Percentiles rank a stretch among this genome's conserved stretches.
Evolutionary conservation across 2,113 vertebrate species (phyloP).

Genomic region (Shinisaurus crocodilurus): DNA sequence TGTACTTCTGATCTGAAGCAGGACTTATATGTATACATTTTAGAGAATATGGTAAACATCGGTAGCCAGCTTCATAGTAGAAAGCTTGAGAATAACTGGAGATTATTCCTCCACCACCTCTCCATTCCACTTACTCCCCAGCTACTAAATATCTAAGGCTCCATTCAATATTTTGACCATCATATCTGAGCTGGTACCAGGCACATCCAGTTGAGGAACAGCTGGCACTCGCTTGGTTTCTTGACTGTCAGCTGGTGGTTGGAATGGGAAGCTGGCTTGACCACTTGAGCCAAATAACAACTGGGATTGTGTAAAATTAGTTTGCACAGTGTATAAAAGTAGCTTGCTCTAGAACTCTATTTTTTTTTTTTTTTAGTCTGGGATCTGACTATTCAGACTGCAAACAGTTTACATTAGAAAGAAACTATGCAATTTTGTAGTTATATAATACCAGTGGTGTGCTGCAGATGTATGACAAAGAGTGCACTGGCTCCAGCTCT

Average conservation of each 20-base stretch:
- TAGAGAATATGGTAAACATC: too few relatives aligned
- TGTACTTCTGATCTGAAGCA: neutral
- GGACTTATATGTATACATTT: neutral
- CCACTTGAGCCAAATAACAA: slow-evolving; percentile 3
- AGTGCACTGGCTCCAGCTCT: neutral
- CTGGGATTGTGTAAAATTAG: slow-evolving; percentile 3
- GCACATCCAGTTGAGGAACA: neutral
- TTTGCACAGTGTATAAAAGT: neutral
- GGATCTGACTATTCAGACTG: neutral
- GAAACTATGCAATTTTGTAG: neutral
- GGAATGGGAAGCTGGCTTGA: neutral
- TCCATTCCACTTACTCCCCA: neutral
- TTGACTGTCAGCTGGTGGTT: slow-evolving; percentile 13
- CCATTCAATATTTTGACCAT: neutral
- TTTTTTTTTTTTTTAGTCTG: neutral
- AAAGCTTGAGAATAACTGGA: neutral
- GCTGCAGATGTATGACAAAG: slow-evolving; percentile 15
- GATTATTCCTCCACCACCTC: neutral
- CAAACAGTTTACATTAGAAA: neutral
- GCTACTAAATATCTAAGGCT: neutral
- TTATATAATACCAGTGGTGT: slow-evolving; percentile 14
- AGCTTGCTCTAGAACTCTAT: neutral
- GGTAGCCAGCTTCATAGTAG: too few relatives aligned
- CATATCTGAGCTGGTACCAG: neutral
- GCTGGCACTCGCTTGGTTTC: neutral